Evolutionary conservation across 2,888 invertebrate species (phyloP), one percentile per base, ranked within the genome.

Genomic region (Zaprionus bogoriensis): DNA sequence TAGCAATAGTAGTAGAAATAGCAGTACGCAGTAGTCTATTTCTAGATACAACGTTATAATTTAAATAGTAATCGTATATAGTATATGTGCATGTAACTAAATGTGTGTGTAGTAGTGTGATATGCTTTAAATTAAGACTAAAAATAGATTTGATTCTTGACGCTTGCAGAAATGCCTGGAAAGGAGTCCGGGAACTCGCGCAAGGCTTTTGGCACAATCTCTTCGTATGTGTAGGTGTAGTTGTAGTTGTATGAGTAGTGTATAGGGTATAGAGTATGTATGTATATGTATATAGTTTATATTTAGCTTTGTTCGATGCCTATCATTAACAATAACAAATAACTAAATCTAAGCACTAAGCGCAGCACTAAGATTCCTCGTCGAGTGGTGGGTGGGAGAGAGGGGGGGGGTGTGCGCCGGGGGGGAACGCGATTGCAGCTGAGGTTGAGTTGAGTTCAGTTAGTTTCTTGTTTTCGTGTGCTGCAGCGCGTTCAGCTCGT

Each of bases 401-500:
- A n/a, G 2, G 32, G 4, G 2, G 6, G 3, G 30, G n/a, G 3
- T 36, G 10, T 17, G 19, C 55, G 22, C 52, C 62, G 30, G 39
- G 52, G 48, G 28, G 52, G 44, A 14, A 22, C 27, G 71, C 71
- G 53, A 32, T 52, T 52, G 63, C 77, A 66, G 69, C 74, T 67
- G 77, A 74, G 79, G 82, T n/a, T n/a, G n/a, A n/a, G n/a, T n/a
- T n/a, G n/a, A n/a, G n/a, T n/a, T n/a, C 65, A 67, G 68, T 84
- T 77, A 88, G 77, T 79, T 77, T 85, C 77, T 87, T 82, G 80
- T 69, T 70, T 79, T 80, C 65, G 80, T 70, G 54, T 85, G 86
- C 75, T 87, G 84, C 69, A 90, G 69, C 55, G 86, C 77, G 69
- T 89, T 89, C 57, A 89, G 73, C 80, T 90, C 90, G 67, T 89